These are phyloP conservation scores for Acrocera orbiculus DNA, from an alignment of 2,888 invertebrate species.

Conservation along the genomic window DNA sequence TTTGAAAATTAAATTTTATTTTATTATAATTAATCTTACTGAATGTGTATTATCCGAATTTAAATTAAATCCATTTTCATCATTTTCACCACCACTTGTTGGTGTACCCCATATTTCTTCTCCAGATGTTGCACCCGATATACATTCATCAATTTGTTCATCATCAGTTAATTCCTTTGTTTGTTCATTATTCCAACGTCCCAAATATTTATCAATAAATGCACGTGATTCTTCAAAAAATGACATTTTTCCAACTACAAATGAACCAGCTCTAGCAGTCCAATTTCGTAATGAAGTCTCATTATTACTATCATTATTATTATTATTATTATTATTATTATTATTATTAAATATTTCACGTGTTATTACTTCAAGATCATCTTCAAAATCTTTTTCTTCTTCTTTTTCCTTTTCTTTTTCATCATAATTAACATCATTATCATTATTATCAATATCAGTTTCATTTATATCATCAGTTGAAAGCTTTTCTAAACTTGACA, in stretches of 20 bases:
- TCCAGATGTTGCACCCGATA: slow-evolving; percentile 66
- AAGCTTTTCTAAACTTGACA: slow-evolving; percentile 52
- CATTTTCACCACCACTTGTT: slow-evolving; percentile 67
- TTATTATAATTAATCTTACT: slow-evolving; percentile 28
- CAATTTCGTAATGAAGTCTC: slow-evolving; percentile 35
- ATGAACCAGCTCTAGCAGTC: slow-evolving; percentile 65
- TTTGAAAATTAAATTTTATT: not conserved
- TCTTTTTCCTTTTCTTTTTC: slow-evolving; percentile 16
- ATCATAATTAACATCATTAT: slow-evolving; percentile 35
- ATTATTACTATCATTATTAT: slow-evolving; percentile 6
- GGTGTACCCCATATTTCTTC: slow-evolving; percentile 84
- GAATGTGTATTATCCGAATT: slow-evolving; percentile 51
- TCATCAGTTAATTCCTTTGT: slow-evolving; percentile 27
- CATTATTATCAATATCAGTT: slow-evolving; percentile 22
- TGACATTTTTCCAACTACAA: slow-evolving; percentile 66
- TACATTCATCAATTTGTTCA: slow-evolving; percentile 52
- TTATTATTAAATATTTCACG: slow-evolving; percentile 15
- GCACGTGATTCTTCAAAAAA: slow-evolving; percentile 43
- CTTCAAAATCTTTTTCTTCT: slow-evolving; percentile 10
- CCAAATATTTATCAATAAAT: slow-evolving; percentile 31
- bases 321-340: too few relatives aligned
- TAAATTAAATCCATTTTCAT: slow-evolving; percentile 44
- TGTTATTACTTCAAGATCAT: slow-evolving; percentile 16
- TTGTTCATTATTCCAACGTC: slow-evolving; percentile 36
- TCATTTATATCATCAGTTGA: slow-evolving; percentile 34